Percentiles rank a stretch among this genome's conserved stretches.
Conservation (phyloP, 2,113 vertebrate genomes). For the Cyanistes caeruleus region DNA sequence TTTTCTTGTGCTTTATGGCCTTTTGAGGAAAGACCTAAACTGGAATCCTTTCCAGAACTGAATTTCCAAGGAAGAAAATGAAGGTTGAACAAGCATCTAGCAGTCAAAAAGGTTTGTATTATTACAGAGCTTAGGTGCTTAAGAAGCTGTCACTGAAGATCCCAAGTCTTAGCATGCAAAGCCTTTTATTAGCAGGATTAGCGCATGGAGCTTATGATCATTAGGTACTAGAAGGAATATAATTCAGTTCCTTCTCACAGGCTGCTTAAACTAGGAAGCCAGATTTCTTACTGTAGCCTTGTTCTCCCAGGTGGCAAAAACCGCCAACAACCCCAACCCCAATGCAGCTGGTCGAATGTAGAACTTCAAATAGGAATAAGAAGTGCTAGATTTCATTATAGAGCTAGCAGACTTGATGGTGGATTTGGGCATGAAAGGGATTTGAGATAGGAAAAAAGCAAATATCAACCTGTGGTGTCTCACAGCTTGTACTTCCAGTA, state of each 20-base stretch:
- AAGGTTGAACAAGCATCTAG: background rate
- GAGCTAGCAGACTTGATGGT: background rate
- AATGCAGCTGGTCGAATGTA: background rate
- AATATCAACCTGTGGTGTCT: background rate
- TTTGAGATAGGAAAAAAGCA: background rate
- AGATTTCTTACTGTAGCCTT: background rate
- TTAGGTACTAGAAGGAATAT: background rate
- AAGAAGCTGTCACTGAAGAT: background rate
- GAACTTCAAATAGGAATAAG: background rate
- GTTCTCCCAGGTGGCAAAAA: background rate
- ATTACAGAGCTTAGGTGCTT: background rate
- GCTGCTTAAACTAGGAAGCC: background rate
- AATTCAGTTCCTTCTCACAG: background rate
- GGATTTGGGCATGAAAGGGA: background rate
- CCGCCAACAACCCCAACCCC: rapidly evolving
- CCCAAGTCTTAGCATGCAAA: background rate
- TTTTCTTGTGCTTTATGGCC: background rate
- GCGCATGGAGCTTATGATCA: background rate
- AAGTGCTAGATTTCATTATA: background rate
- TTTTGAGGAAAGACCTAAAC: background rate
- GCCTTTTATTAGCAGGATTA: background rate
- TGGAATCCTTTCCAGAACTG: background rate
- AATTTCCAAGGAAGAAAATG: background rate
- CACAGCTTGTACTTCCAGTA: background rate
- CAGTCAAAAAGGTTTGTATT: background rate